A percentile compares a stretch with the other conserved stretches of the same genome.
phyloP scores from a whole-genome alignment of 2,113 vertebrate species.

The Pycnonotus jocosus region DNA sequence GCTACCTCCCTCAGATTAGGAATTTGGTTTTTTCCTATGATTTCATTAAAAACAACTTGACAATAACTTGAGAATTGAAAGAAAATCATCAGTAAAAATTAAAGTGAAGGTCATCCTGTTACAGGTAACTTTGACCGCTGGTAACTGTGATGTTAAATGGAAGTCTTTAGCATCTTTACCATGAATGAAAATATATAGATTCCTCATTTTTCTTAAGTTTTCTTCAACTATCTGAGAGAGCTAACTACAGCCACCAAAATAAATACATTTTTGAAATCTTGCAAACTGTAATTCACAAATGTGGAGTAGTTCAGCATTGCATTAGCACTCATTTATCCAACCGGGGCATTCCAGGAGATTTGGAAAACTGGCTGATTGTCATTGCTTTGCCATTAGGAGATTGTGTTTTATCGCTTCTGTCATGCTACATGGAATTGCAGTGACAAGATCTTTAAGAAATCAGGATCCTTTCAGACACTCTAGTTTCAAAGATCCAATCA shows the following conservation, averaged over 20 bases:
- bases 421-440: conserved; percentile 6
- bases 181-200: fast-evolving
- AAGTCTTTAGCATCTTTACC: neutral
- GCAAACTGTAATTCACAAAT: conserved; percentile 61
- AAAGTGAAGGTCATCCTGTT: neutral
- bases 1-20: neutral
- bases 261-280: conserved; percentile 67
- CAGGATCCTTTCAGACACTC: neutral
- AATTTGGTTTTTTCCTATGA: neutral
- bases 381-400: neutral
- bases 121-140: neutral
- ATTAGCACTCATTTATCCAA: conserved; percentile 60
- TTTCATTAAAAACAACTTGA: neutral
- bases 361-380: neutral
- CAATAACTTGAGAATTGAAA: neutral
- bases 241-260: conserved; percentile 54
- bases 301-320: conserved; percentile 43
- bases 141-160: neutral
- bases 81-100: neutral
- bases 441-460: neutral
- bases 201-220: neutral
- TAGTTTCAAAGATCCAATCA: neutral
- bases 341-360: conserved; percentile 61
- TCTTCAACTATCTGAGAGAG: neutral
- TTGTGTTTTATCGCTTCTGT: neutral